Percentiles rank a stretch among this genome's conserved stretches.
Evolutionary conservation across 1,140 invertebrate genomes (phyloP).

Genomic region (Drosophila albomicans): DNA sequence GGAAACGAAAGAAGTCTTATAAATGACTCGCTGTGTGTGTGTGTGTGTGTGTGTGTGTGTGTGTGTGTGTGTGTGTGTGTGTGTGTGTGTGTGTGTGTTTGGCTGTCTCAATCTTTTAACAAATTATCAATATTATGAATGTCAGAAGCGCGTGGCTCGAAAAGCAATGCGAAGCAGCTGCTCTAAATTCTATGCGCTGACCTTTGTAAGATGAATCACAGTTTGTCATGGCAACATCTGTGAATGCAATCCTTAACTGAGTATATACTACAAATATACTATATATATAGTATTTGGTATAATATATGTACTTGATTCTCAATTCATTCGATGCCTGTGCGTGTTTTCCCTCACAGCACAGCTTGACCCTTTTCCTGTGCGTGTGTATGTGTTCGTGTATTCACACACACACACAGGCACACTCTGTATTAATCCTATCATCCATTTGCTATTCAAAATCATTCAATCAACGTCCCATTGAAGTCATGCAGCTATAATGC

Average conservation of each 20-base stretch:
- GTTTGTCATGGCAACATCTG: conserved; percentile 21
- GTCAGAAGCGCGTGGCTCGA: conserved; percentile 17
- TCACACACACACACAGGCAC: too few relatives aligned
- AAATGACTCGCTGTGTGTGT: conserved; percentile 16
- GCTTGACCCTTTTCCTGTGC: conserved; percentile 10
- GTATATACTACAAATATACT: not conserved
- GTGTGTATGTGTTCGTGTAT: not conserved
- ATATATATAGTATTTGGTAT: not conserved
- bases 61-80: not conserved
- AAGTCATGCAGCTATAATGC: conserved; percentile 7
- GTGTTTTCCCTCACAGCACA: conserved; percentile 6
- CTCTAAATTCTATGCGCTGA: not conserved
- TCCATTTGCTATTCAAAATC: conserved; percentile 7
- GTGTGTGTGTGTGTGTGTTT: too few relatives aligned
- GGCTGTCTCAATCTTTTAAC: conserved; percentile 1
- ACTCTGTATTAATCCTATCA: conserved; percentile 2
- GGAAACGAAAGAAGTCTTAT: not conserved
- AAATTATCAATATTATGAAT: conserved; percentile 51
- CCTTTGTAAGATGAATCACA: conserved; percentile 19
- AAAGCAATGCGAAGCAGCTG: conserved; percentile 11
- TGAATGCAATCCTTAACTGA: not conserved
- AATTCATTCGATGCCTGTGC: not conserved
- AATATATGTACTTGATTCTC: not conserved
- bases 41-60: too few relatives aligned
- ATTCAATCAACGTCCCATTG: conserved; percentile 24